Conservation (phyloP, 2,888 invertebrate genomes). For the Notodonta ziczac region DNA sequence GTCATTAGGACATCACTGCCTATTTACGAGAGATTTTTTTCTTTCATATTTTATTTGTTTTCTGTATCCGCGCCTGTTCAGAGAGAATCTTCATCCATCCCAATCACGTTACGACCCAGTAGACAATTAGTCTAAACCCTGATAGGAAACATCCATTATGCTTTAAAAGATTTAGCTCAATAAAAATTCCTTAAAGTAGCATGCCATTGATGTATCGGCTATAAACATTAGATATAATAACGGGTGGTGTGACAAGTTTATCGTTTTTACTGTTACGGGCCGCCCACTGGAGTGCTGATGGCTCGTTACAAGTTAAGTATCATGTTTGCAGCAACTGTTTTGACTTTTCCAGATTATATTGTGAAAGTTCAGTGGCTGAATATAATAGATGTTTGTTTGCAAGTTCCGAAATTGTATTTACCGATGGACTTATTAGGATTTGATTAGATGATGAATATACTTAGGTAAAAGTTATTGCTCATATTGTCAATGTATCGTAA, state of each 20-base stretch:
- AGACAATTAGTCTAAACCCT: background rate
- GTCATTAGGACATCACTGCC: too few relatives aligned
- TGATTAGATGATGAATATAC: too few relatives aligned
- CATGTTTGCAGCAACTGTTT: background rate
- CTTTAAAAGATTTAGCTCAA: background rate
- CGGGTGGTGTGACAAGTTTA: constrained; percentile 4
- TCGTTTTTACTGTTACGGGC: background rate
- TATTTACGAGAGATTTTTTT: too few relatives aligned
- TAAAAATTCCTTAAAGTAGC: background rate
- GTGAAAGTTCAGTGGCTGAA: too few relatives aligned
- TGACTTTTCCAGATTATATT: background rate
- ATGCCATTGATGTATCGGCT: background rate
- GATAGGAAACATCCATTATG: background rate
- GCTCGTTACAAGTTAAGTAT: background rate
- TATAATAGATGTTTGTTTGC: too few relatives aligned
- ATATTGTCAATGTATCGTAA: too few relatives aligned
- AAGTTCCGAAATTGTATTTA: too few relatives aligned
- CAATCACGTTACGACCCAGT: constrained; percentile 6
- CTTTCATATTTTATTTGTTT: too few relatives aligned
- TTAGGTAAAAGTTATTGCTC: too few relatives aligned
- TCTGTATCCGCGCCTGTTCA: too few relatives aligned
- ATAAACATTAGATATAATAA: background rate
- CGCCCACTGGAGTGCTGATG: background rate
- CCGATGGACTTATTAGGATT: too few relatives aligned
- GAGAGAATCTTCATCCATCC: too few relatives aligned